Evolutionary conservation across 2,888 invertebrate species (phyloP).

Genomic region (Cryptocephalus moraei): DNA sequence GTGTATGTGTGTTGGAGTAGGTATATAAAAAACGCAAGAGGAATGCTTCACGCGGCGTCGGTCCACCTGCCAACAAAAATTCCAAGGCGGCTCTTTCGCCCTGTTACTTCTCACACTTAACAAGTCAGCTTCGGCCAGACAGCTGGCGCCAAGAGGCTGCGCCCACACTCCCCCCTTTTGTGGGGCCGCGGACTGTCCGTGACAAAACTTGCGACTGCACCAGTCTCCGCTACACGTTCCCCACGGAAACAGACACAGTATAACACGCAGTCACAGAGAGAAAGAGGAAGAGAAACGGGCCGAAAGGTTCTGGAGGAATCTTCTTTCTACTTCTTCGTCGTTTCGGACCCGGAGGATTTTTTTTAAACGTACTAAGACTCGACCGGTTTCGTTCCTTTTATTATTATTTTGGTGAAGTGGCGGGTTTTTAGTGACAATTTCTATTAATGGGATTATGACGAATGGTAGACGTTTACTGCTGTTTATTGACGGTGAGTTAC

Average conservation of each 20-base stretch:
- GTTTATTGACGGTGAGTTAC: no score
- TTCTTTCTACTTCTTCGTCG: no score
- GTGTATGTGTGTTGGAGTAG: no score
- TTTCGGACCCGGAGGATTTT: no score
- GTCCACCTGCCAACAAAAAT: conserved; percentile 19
- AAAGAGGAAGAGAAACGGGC: no score
- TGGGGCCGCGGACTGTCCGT: conserved; percentile 5
- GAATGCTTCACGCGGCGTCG: neutral
- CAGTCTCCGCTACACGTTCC: conserved; percentile 21
- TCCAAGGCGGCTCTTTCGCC: conserved; percentile 41
- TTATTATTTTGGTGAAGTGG: no score
- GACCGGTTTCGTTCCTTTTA: no score
- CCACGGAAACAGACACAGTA: no score
- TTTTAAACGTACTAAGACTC: no score
- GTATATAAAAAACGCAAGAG: no score
- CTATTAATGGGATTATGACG: conserved; percentile 15
- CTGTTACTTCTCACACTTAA: conserved; percentile 43
- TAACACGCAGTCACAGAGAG: no score
- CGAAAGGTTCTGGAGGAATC: no score
- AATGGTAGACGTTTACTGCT: conserved; percentile 6
- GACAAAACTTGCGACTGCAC: conserved; percentile 24
- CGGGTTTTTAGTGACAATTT: neutral
- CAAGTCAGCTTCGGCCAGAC: conserved; percentile 32
- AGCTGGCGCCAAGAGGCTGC: conserved; percentile 42
- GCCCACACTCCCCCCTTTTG: conserved; percentile 40